These are phyloP conservation scores for Metopia argyrocephala DNA, from an alignment of 2,888 invertebrate species.

Conservation along the genomic window DNA sequence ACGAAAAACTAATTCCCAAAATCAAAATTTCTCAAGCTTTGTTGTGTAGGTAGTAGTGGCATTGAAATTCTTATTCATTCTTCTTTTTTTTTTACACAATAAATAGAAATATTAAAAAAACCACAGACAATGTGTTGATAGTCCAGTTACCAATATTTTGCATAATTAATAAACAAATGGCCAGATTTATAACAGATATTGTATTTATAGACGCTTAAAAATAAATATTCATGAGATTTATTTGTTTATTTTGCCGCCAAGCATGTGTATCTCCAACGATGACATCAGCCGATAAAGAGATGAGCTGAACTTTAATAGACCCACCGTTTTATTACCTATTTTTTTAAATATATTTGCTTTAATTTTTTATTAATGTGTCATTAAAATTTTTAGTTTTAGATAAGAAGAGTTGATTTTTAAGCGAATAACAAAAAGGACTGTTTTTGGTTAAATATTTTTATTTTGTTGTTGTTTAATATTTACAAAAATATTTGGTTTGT, in stretches of 20 bases:
- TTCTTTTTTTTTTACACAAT: not conserved
- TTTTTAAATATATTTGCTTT: not conserved
- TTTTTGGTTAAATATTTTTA: not conserved
- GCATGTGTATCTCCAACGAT: not conserved
- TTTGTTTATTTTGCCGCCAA: slow-evolving; percentile 16
- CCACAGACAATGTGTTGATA: not conserved
- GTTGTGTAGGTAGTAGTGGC: not conserved
- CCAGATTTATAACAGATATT: not conserved
- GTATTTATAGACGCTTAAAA: not conserved
- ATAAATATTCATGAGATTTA: slow-evolving; percentile 50
- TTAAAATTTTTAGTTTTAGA: not conserved
- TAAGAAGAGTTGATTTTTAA: not conserved
- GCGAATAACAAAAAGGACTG: not conserved
- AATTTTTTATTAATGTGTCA: not conserved
- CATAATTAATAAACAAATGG: slow-evolving; percentile 51
- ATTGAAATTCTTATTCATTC: not conserved
- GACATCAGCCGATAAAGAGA: not conserved
- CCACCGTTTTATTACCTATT: not conserved
- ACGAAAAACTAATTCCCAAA: not conserved
- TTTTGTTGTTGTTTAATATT: not conserved
- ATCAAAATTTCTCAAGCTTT: not conserved
- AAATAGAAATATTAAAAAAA: not conserved
- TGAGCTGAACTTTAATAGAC: not conserved
- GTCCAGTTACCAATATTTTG: slow-evolving; percentile 48
- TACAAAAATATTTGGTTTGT: not conserved